phyloP scores from a whole-genome alignment of 2,797 vertebrate genomes.

The Diplodus sargus region DNA sequence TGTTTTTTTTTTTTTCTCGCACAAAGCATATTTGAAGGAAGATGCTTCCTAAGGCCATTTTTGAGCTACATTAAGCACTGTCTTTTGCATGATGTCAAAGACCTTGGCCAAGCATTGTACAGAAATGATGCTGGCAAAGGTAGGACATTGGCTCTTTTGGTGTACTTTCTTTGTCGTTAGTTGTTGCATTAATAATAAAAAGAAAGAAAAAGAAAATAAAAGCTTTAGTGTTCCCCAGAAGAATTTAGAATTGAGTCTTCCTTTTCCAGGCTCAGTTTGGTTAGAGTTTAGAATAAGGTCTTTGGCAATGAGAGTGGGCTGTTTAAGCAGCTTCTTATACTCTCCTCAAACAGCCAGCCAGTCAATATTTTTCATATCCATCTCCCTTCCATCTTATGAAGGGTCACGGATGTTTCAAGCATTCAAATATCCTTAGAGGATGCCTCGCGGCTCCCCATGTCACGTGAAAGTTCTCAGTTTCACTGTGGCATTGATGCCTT shows the following conservation, averaged over 20 bases:
- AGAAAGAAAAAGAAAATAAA: slow-evolving; percentile 27
- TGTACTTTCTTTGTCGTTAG: slow-evolving; percentile 48
- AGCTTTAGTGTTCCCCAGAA: slow-evolving; percentile 32
- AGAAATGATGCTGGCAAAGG: slow-evolving; percentile 65
- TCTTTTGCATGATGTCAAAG: slow-evolving; percentile 83
- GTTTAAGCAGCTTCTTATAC: slow-evolving; percentile 62
- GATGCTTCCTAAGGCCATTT: slow-evolving; percentile 79
- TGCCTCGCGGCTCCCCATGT: slow-evolving; percentile 75
- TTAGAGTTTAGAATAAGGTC: slow-evolving; percentile 74
- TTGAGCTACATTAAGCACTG: slow-evolving; percentile 83
- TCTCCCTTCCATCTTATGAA: slow-evolving; percentile 65
- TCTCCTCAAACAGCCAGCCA: slow-evolving; percentile 63
- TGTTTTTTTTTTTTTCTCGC: slow-evolving; percentile 50
- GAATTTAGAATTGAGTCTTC: slow-evolving; percentile 55
- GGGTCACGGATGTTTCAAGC: slow-evolving; percentile 77
- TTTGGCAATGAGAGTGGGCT: slow-evolving; percentile 74
- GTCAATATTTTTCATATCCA: slow-evolving; percentile 80
- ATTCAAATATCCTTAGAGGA: slow-evolving; percentile 74
- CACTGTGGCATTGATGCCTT: slow-evolving; percentile 72
- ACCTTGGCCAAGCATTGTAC: slow-evolving; percentile 63
- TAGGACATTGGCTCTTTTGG: slow-evolving; percentile 37
- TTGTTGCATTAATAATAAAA: slow-evolving; percentile 51
- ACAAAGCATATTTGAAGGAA: slow-evolving; percentile 72
- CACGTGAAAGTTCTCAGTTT: slow-evolving; percentile 77
- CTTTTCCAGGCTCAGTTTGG: slow-evolving; percentile 61